Conservation (phyloP, 2,888 invertebrate genomes). For the Rhagophthalmus giganteus region DNA sequence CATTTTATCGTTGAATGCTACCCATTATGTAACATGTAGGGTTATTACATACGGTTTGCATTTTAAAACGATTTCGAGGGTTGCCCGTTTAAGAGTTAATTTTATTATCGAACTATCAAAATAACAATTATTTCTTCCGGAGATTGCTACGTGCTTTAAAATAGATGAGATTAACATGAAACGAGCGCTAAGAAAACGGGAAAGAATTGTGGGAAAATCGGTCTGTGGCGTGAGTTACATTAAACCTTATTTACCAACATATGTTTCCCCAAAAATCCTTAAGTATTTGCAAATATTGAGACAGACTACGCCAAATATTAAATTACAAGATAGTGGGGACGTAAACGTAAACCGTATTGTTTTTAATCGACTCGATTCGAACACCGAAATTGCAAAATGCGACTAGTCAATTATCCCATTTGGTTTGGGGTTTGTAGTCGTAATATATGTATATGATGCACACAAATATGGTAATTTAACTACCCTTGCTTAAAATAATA, state of each 20-base stretch:
- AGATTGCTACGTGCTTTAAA: background rate
- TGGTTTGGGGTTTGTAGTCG: conserved; percentile 3
- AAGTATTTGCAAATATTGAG: conserved; percentile 50
- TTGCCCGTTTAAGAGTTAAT: background rate
- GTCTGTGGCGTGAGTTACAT: conserved; percentile 17
- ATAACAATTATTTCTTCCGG: background rate
- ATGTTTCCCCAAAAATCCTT: conserved; percentile 42
- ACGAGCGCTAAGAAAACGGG: too few relatives aligned
- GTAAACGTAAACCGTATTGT: too few relatives aligned
- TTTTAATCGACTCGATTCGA: too few relatives aligned
- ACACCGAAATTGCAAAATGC: conserved; percentile 1
- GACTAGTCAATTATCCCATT: conserved; percentile 1
- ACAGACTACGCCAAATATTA: conserved; percentile 44
- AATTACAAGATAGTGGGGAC: conserved; percentile 41
- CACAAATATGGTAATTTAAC: conserved; percentile 24
- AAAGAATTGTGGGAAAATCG: conserved; percentile 22
- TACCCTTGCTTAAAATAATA: conserved; percentile 29
- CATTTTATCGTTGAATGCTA: conserved; percentile 24
- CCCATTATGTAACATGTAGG: conserved; percentile 30
- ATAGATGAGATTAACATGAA: background rate
- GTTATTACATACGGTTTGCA: conserved; percentile 23
- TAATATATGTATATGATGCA: conserved; percentile 19
- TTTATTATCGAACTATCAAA: background rate
- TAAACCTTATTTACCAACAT: conserved; percentile 41
- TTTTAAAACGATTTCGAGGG: conserved; percentile 21